These are phyloP conservation scores for Xiphophorus birchmanni DNA, from an alignment of 2,797 vertebrate genomes.

Conservation along the genomic window DNA sequence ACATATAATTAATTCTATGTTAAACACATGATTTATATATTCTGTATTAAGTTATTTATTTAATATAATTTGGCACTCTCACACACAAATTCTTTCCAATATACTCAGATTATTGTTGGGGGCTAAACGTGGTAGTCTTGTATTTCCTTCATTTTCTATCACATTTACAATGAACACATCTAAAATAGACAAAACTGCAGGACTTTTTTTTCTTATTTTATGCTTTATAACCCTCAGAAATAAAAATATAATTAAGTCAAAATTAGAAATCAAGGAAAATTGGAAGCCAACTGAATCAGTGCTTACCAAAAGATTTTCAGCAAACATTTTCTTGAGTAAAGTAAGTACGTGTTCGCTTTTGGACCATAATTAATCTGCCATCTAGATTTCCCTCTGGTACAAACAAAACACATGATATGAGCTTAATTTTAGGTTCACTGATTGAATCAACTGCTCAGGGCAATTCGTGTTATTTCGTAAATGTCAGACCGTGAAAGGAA, in stretches of 20 bases:
- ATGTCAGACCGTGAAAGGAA: slow-evolving; percentile 67
- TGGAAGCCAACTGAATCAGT: not conserved
- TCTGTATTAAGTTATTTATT: no score
- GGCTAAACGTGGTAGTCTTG: not conserved
- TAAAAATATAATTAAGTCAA: not conserved
- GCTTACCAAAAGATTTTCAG: slow-evolving; percentile 22
- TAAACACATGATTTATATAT: no score
- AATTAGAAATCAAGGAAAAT: not conserved
- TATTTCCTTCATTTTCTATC: not conserved
- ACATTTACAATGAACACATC: not conserved
- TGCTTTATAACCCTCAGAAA: slow-evolving; percentile 21
- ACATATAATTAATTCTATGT: no score
- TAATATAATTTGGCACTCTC: no score
- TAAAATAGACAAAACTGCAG: not conserved
- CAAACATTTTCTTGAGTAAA: slow-evolving; percentile 38
- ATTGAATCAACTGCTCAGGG: slow-evolving; percentile 63
- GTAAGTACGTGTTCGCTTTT: slow-evolving; percentile 35
- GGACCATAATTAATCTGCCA: slow-evolving; percentile 62
- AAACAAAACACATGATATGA: slow-evolving; percentile 57
- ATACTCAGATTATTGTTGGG: not conserved
- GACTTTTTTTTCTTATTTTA: not conserved
- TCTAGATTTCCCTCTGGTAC: slow-evolving; percentile 56
- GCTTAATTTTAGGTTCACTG: slow-evolving; percentile 51
- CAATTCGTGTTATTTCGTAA: slow-evolving; percentile 69
- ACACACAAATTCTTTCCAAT: no score